Evolutionary conservation across 2,797 vertebrate species (phyloP), one percentile per base, ranked within the genome.

Genomic region (Hypotaenidia philippensis): DNA sequence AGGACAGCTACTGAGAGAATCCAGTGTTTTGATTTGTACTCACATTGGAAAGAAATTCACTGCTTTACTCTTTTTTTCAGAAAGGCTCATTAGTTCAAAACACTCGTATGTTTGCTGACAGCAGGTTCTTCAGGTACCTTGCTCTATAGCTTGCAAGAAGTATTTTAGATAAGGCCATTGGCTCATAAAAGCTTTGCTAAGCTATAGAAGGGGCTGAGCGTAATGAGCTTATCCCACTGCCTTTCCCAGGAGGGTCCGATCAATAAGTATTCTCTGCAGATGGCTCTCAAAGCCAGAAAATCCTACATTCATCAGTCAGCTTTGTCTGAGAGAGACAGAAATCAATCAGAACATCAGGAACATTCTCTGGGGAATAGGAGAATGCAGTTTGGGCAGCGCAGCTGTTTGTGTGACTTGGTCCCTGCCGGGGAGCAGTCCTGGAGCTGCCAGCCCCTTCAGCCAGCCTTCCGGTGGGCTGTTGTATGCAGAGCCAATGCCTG

Each of bases 281-380:
- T 63, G 17, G 53, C 71, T 84, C 38, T 85, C 63, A 55, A 87
- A 88, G 77, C 71, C 87, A 77, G 47, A 82, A 91, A 88, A 87
- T 70, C 45, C 57, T 56, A 38, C 55, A 36, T 25, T 21, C n/a
- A 68, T 70, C 69, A 11, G 10, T 10, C 70, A 66, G 49, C 66
- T 52, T 29, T 57, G 71, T 68, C 77, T 91, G 76, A 71, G n/a
- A 92, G 76, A 71, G 34, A 26, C 56, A 36, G 75, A 56, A 87
- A 69, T 89, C 89, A 87, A 49, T 77, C 0, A 1, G 22, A 70
- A 36, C 61, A 66, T 15, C 50, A 49, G 80, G 31, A 40, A 65
- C 1, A 1, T 36, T 76, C 91, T 63, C 47, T 21, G 34, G 10
- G 60, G 83, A 91, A 44, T 1, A 45, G 21, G 20, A 36, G 63